Conservation (phyloP, 2,888 invertebrate genomes). For the Diadegma fenestrale region DNA sequence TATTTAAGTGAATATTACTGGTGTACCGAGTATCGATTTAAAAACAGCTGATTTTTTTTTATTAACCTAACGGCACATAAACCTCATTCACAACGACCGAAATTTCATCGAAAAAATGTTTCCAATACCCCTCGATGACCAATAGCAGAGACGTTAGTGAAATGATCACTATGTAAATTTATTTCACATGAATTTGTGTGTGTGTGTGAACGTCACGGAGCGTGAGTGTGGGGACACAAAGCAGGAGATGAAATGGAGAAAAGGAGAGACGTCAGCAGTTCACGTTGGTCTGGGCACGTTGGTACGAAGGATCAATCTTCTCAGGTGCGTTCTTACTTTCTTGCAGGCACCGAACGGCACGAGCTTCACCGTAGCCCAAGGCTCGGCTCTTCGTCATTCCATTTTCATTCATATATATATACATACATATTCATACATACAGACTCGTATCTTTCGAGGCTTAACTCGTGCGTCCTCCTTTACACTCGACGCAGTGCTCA, state of each 20-base stretch:
- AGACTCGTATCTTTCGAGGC: background rate
- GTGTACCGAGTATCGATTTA: background rate
- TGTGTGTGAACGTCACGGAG: background rate
- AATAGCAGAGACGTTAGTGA: background rate
- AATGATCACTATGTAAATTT: background rate
- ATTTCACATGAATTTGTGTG: background rate
- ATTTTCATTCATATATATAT: constrained; percentile 24
- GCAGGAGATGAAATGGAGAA: constrained; percentile 45
- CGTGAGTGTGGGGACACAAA: constrained; percentile 13
- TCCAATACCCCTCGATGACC: background rate
- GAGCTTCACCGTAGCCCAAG: constrained; percentile 73
- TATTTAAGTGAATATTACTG: background rate
- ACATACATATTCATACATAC: background rate
- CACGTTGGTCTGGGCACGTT: background rate
- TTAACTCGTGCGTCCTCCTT: constrained; percentile 74
- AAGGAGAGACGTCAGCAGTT: constrained; percentile 20
- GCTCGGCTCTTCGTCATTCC: constrained; percentile 50
- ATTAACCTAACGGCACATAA: constrained; percentile 11
- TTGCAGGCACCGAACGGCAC: constrained; percentile 75
- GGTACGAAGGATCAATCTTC: constrained; percentile 45
- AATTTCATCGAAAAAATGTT: constrained; percentile 11
- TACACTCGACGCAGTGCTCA: constrained; percentile 60
- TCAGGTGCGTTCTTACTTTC: constrained; percentile 67
- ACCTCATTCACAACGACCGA: constrained; percentile 4
- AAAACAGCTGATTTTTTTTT: constrained; percentile 2